Percentiles rank a stretch among this genome's conserved stretches.
Evolutionary conservation across 2,888 invertebrate species (phyloP).

Genomic region (Caenorhabditis sp.): DNA sequence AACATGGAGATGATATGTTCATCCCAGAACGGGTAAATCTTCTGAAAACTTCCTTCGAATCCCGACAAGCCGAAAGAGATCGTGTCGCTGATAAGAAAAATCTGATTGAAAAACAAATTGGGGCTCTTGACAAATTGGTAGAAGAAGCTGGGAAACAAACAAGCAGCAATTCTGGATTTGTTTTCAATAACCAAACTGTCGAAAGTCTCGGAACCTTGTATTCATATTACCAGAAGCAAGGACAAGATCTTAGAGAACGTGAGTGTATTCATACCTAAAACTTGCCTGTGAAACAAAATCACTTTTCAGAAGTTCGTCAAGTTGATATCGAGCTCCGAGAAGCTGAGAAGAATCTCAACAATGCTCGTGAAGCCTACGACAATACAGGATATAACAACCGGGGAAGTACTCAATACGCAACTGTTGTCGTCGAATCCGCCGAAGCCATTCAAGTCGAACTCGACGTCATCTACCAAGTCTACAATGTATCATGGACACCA

Average conservation of each 20-base stretch:
- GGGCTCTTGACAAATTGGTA: constrained; percentile 29
- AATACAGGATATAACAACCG: background rate
- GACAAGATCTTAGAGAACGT: constrained; percentile 11
- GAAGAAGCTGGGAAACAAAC: constrained; percentile 18
- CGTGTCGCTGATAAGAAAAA: constrained; percentile 26
- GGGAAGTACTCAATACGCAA: constrained; percentile 12
- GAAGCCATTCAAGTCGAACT: constrained; percentile 16
- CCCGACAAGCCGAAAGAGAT: constrained; percentile 23
- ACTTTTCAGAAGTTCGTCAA: constrained; percentile 1
- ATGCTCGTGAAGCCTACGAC: background rate
- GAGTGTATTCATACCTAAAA: background rate
- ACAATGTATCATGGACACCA: constrained; percentile 55
- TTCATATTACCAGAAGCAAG: constrained; percentile 24
- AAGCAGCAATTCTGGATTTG: constrained; percentile 17
- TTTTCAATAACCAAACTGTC: constrained; percentile 28
- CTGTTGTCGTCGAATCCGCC: constrained; percentile 25
- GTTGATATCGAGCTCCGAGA: background rate
- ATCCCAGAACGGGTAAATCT: constrained; percentile 23
- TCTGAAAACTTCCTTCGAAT: constrained; percentile 17
- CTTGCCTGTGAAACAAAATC: background rate
- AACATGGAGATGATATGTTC: constrained; percentile 26
- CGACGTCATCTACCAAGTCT: constrained; percentile 48
- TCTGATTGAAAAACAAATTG: constrained; percentile 28
- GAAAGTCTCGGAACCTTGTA: constrained; percentile 27
- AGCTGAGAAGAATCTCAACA: background rate